Percentiles rank a stretch among this genome's conserved stretches.
phyloP scores from a whole-genome alignment of 2,113 vertebrate genomes.

The Cairina moschata region DNA sequence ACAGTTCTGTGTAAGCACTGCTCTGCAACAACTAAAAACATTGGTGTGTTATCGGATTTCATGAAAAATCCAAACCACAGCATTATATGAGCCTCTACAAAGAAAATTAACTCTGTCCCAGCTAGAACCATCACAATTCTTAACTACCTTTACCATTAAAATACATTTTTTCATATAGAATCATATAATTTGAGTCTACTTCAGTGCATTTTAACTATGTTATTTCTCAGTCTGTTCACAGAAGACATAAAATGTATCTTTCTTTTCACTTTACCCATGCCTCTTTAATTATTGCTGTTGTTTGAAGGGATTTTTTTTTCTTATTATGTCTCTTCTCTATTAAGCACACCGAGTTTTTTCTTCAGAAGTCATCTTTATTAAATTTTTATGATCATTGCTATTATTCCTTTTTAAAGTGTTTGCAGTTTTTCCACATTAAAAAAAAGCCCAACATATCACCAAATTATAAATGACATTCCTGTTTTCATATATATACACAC shows the following conservation, averaged over 20 bases:
- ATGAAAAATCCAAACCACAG: no score
- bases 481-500: neutral
- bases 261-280: neutral
- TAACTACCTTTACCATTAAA: neutral
- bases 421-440: neutral
- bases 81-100: no score
- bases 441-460: neutral
- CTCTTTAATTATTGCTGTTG: neutral
- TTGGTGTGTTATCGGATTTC: no score
- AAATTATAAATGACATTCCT: neutral
- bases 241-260: neutral
- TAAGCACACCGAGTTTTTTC: neutral
- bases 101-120: no score
- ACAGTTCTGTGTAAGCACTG: no score
- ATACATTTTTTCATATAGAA: neutral
- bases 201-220: neutral
- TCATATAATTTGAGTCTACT: neutral
- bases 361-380: neutral
- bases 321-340: neutral
- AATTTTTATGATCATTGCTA: neutral
- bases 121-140: no score
- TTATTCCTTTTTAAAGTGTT: neutral
- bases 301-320: neutral
- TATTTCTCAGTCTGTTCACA: neutral
- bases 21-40: no score